Percentiles rank a stretch among this genome's conserved stretches.
Conservation (phyloP, 2,888 invertebrate species). For the Clunio marinus region DNA sequence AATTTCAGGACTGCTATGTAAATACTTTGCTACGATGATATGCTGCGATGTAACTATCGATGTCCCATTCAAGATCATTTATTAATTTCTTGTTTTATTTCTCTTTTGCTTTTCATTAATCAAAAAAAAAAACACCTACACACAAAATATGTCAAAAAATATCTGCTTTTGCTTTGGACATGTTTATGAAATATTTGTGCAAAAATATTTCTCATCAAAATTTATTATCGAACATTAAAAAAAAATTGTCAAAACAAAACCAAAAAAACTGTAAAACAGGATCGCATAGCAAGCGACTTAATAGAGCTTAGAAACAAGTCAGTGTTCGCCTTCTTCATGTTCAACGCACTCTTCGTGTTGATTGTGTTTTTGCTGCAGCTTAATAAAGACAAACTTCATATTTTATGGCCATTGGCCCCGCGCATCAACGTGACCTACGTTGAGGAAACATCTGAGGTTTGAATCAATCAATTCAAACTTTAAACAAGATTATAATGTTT, state of each 20-base stretch:
- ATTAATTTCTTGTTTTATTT: conserved; percentile 33
- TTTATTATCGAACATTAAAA: conserved; percentile 29
- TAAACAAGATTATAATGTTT: no score
- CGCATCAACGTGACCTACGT: conserved; percentile 91
- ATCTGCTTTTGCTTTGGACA: conserved; percentile 58
- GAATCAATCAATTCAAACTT: conserved; percentile 42
- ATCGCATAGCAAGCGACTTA: conserved; percentile 82
- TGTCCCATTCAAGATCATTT: conserved; percentile 34
- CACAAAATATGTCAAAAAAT: conserved; percentile 39
- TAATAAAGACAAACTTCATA: conserved; percentile 96
- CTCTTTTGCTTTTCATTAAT: conserved; percentile 32
- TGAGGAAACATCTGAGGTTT: conserved; percentile 88
- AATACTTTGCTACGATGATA: no score
- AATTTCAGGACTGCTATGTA: no score
- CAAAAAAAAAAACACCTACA: conserved; percentile 7
- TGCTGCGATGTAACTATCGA: conserved; percentile 20
- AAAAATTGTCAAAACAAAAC: conserved; percentile 32
- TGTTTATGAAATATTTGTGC: conserved; percentile 43
- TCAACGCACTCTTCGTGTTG: conserved; percentile 98
- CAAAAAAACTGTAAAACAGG: conserved; percentile 55
- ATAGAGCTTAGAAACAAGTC: conserved; percentile 95
- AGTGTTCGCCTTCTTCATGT: conserved; percentile 98
- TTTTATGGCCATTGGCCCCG: conserved; percentile 94
- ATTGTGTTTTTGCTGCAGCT: conserved; percentile 98
- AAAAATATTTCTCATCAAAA: neutral